These are phyloP conservation scores for Therioaphis trifolii DNA, from an alignment of 2,888 invertebrate species.

Conservation along the genomic window DNA sequence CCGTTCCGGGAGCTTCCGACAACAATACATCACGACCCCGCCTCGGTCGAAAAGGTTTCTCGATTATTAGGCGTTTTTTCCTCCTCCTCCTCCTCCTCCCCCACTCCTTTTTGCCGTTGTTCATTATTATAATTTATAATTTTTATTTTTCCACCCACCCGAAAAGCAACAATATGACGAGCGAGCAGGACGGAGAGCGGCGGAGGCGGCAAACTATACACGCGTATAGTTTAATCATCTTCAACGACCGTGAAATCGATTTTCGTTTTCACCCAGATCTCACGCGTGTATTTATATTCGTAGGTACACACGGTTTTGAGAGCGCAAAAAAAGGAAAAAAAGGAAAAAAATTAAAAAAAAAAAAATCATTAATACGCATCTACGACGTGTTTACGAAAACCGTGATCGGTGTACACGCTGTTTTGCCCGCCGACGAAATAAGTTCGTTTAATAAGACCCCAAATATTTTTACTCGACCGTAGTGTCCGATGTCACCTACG, in stretches of 20 bases:
- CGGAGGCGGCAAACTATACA: conserved; percentile 9
- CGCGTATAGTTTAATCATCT: conserved; percentile 39
- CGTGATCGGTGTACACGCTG: conserved; percentile 36
- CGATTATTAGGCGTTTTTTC: conserved; percentile 50
- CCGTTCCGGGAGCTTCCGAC: conserved; percentile 20
- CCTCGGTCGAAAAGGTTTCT: conserved; percentile 40
- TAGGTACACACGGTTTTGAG: not conserved
- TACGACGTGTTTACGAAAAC: conserved; percentile 34
- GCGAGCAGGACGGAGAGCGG: not conserved
- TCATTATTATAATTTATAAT: conserved; percentile 58
- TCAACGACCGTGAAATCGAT: conserved; percentile 57
- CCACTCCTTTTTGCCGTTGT: not conserved
- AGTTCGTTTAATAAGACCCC: conserved; percentile 13
- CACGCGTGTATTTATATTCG: conserved; percentile 37
- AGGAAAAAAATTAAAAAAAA: conserved; percentile 1
- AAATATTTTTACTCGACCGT: not conserved
- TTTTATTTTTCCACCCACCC: conserved; percentile 15
- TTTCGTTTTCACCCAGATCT: conserved; percentile 37
- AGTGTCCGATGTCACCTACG: not conserved
- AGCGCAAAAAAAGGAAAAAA: not conserved
- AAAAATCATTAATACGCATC: conserved; percentile 40
- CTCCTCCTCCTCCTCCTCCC: not conserved
- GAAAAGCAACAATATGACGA: conserved; percentile 50
- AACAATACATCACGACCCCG: conserved; percentile 43
- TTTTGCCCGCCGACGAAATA: not conserved